phyloP scores from a whole-genome alignment of 2,113 vertebrate species.

The Rhea pennata region DNA sequence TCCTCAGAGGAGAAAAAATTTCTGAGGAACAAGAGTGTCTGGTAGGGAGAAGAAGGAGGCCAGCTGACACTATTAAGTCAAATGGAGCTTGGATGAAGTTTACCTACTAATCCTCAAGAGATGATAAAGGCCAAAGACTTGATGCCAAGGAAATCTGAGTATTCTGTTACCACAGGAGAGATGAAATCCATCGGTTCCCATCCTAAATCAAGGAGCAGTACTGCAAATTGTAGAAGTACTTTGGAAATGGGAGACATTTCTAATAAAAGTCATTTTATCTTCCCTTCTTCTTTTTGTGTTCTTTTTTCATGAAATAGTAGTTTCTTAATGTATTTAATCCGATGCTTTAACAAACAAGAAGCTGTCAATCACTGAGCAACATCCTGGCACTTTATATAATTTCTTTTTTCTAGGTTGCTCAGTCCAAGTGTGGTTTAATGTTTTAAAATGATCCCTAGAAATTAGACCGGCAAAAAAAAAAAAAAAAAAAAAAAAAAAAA shows the following conservation, averaged over 20 bases:
- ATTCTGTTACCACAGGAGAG: neutral
- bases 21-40: neutral
- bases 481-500: neutral
- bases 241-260: neutral
- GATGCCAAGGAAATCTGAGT: neutral
- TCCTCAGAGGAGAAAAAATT: neutral
- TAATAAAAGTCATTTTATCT: neutral
- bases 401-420: neutral
- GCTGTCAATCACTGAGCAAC: neutral
- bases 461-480: neutral
- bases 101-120: neutral
- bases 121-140: neutral
- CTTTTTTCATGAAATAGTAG: neutral
- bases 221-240: neutral
- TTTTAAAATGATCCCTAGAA: neutral
- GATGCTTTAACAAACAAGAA: neutral
- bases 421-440: neutral
- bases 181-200: neutral
- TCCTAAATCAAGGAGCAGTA: neutral
- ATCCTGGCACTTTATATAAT: neutral
- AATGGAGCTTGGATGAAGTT: neutral
- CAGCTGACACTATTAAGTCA: neutral
- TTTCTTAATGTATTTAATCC: neutral
- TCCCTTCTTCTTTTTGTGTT: neutral
- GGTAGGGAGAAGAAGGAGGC: neutral